Base-by-base conservation (phyloP, 2,113 vertebrate genomes). In the Sclerurus mexicanus region DNA sequence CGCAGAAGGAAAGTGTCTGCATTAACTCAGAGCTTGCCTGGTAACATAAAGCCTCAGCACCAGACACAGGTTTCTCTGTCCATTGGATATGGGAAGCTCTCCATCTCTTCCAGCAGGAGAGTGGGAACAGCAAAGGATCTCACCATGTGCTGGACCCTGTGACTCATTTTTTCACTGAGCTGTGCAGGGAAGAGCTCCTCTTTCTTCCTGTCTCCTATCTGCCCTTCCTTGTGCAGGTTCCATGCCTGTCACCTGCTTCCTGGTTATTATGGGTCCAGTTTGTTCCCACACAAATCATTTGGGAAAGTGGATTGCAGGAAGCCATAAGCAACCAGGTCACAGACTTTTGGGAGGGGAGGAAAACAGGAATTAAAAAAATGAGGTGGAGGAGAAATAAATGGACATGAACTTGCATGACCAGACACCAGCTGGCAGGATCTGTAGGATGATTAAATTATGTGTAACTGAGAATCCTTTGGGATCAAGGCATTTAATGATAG, bases 351-450 rank as follows among this genome's bases (percentile, higher is more conserved):
- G 64, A 76, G 27, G 23, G 53, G 49, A 72, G 50, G 73, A 52
- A 63, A 49, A 16, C 3, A 31, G 37, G 20, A 13, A 46, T 10
- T n/a, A 76, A 85, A 63, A 62, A 68, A 50, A 55, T 4, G 9
- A 71, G 16, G 25, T 7, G 6, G 52, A 81, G 9, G 52, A 53
- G 35, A 10, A 56, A 39, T 5, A 22, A 76, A 62, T 4, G 18
- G 62, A 47, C 4, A 9, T 44, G 66, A 49, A 35, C 49, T 25
- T 11, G 1, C 2, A 7, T 12, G 31, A 63, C 47, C 88, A 58
- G 62, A 60, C 53, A 44, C 37, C 84, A 94, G 77, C 81, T 72
- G 92, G 77, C 69, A 78, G 64, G 55, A 89, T 68, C 62, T 12
- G 84, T 1, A 0, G 16, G 52, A 28, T 62, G 56, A 91, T 52